Evolutionary conservation across 2,113 vertebrate genomes (phyloP), one percentile per base, ranked within the genome.

Genomic region (Sciurus niger): DNA sequence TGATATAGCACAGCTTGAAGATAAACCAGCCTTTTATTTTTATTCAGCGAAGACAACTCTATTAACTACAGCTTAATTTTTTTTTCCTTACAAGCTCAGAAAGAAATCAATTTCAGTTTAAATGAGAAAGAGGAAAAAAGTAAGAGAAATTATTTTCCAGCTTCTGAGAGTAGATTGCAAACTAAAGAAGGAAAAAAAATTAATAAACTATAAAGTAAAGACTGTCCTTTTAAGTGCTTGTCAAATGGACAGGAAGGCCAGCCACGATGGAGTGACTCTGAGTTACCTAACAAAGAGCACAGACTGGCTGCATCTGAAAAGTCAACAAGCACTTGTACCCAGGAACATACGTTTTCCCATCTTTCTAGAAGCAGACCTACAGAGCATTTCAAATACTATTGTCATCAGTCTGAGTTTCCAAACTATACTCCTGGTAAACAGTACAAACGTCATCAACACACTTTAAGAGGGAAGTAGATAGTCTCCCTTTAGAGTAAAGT

Each of bases 261-360:
- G 4, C 32, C 89, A 65, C 24, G 43, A 58, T 0, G 84, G 67
- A 34, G 79, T 1, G 5, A 72, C 77, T 70, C 90, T 0, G 70
- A 89, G 76, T 68, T 80, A 58, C 40, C 58, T n/a, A 34, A 89
- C 48, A 88, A 98, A 98, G 92, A 90, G 48, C 67, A n/a, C 11
- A 28, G 88, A 40, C 68, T 53, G 83, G 60, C 79, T 93, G 25
- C 84, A 8, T 96, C 91, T 74, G 78, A 95, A 97, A 98, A 97
- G 95, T 95, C 96, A 98, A 97, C 95, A 96, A 95, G 96, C 96
- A 94, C 95, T 97, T 96, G 94, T 95, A 63, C 94, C 68, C 74
- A 55, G 86, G 96, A 96, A 96, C 93, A 96, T 90, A 91, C 73
- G 83, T 96, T 96, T 88, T 82, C 24, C 76, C 46, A 22, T 88